Evolutionary conservation across 2,888 invertebrate species (phyloP), one percentile per base, ranked within the genome.

Genomic region (Andricus quercusramuli): DNA sequence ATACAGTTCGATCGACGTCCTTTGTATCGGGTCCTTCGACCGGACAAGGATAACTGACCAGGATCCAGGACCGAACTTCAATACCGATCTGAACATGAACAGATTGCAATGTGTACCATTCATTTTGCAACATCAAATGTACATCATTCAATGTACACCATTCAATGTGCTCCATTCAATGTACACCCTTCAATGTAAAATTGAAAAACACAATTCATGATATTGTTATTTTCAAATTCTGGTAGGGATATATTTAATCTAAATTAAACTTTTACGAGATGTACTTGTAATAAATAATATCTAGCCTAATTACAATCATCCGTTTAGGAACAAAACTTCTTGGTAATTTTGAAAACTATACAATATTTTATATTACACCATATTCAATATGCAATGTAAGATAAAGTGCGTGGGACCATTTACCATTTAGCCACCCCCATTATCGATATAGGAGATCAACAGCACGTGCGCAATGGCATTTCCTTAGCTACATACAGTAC

Each of bases 91-190:
- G 25, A 62, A 5, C 25, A 25, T 25, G 25, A 13, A 11, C 62
- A 62, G 3, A 15, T 9, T 25, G n/a, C 22, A 62, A 22, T 62
- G 1, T 13, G 11, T 8, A 22, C 11, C 25, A 22, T 25, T 25
- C 13, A 4, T 9, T 70, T 29, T 74, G 56, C 51, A 74, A 51
- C n/a, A 74, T 32, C 51, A 32, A 74, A n/a, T 25, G 11, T 74
- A 20, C 51, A 74, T 29, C 47, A 74, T 74, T 56, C 51, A 56
- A 32, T 56, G 20, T 51, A 32, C 25, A 62, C 11, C 9, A 62
- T 62, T 62, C 25, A 15, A 22, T 25, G 2, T 59, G 1, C 37
- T 37, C 37, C 47, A 74, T 56, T 56, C 51, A 74, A 56, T 74
- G 20, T 51, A 32, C 15, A 25, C 11, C 15, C 15, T 62, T 62